Evolutionary conservation across 92 coral and sea anemone species (phyloP), one percentile per base, ranked within the genome.

Genomic region (Phenganax subtilis): DNA sequence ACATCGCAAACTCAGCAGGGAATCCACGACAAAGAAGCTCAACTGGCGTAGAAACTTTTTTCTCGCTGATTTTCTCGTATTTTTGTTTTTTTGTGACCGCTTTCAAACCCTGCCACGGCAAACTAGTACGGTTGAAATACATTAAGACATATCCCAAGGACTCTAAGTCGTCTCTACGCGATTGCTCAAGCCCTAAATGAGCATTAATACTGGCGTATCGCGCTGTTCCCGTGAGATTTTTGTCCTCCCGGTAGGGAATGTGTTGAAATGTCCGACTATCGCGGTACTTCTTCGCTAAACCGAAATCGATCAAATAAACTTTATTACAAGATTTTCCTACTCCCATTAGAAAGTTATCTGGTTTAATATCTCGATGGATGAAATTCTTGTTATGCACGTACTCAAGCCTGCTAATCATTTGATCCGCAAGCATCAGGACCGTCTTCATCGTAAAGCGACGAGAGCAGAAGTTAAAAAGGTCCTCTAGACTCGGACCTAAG

Each of bases 361-460:
- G 99, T 86, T 96, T 96, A 84, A 96, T 90, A 86, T 96, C 99
- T 51, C 99, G 96, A 77, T 96, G 99, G 65, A 96, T 96, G 64
- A 96, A 96, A 91, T 96, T 96, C 91, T 96, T 96, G 89, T 96
- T 96, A 80, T 96, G 99, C 44, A 96, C 99, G 86, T 96, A 96
- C 76, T 96, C 99, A 25, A 90, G 89, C 30, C 99, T 92, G 81
- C 98, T 92, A 58, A 96, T 92, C 99, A 96, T 96, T 86, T 96
- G 99, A 92, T 96, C 99, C 69, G 99, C 99, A 62, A 96, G 76
- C 99, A 96, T 96, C 65, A 96, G 85, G 52, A 96, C 99, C 60
- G 99, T 96, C 91, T 96, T 96, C 99, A 96, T 96, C 69, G 99
- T 96, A 85, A 96, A 96, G 62, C 99, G 99, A 84, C 99, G 94